Base-by-base conservation (phyloP, 2,113 vertebrate genomes). In the Gasterosteus nipponicus region DNA sequence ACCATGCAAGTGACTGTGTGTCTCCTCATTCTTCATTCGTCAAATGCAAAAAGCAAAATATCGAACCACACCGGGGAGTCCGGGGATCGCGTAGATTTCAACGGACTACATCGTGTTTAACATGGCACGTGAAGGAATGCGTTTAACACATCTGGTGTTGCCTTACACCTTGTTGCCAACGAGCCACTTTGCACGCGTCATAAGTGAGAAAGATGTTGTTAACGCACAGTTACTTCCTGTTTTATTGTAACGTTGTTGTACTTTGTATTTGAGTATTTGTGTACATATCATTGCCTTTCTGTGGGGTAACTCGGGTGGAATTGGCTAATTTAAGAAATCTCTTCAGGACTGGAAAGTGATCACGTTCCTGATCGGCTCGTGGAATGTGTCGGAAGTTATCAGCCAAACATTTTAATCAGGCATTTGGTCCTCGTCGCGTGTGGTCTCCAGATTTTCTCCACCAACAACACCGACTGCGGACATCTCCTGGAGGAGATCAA, bases 381-480 rank as follows among this genome's bases (percentile, higher is more conserved):
- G 33, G 33, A 2, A 38, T 38, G 35, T 38, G 35, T 38, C 35
- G 7, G 22, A 81, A 82, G 58, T 63, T 60, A 60, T 85, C 58
- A 66, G n/a, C 31, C 63, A 9, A 38, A 46, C 12, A 10, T 81
- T 87, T 63, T 89, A 91, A 91, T 75, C 76, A 38, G 18, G 46
- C 64, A 7, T 67, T 62, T 62, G 56, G 35, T 63, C 69, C 57
- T 83, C 61, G 44, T 78, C 84, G 84, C 31, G 69, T 92, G 89
- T 89, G 88, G 79, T 89, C 85, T 95, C 90, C 95, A 99, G 98
- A 95, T 97, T 91, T 96, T 97, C 94, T 97, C 97, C 88, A 96
- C 95, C 94, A 99, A 99, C 95, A 98, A 97, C 94, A 99, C 98
- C 61, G 97, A 98, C 88, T 99, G 98, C 92, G 95, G 93, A 90